Conservation (phyloP, 2,797 vertebrate genomes). For the Ceryle rudis region DNA sequence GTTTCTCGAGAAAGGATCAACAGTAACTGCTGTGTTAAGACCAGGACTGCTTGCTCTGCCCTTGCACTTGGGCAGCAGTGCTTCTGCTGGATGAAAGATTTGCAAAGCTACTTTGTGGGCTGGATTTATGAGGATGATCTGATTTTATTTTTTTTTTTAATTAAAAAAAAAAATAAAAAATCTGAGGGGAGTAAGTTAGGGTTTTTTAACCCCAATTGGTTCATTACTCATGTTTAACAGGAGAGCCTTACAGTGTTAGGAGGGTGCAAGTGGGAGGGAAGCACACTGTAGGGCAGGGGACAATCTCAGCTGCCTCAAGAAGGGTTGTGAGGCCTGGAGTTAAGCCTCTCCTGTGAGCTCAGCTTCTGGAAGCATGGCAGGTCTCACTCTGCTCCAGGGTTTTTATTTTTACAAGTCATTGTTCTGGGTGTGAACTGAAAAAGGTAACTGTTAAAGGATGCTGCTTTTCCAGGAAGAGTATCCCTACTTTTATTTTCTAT, state of each 20-base stretch:
- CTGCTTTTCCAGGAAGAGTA: neutral
- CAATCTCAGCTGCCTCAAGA: neutral
- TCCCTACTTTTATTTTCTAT: neutral
- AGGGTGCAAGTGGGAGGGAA: neutral
- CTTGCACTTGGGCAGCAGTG: neutral
- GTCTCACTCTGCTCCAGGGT: neutral
- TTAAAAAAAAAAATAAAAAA: neutral
- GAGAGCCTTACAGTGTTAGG: neutral
- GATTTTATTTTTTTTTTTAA: neutral
- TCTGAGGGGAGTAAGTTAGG: neutral
- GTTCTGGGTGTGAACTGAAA: neutral
- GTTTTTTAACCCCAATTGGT: neutral
- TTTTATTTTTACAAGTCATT: neutral
- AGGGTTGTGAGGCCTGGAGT: neutral
- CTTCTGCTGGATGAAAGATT: neutral
- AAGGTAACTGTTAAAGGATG: neutral
- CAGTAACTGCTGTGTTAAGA: neutral
- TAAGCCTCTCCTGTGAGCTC: neutral
- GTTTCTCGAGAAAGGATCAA: neutral
- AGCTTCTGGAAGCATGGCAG: neutral
- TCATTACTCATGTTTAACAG: slow-evolving; percentile 38
- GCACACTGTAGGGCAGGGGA: neutral
- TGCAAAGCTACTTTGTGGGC: neutral
- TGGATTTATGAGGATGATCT: slow-evolving; percentile 48
- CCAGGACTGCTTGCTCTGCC: neutral